phyloP scores from a whole-genome alignment of 2,888 invertebrate species.

The Callinectes sapidus region DNA sequence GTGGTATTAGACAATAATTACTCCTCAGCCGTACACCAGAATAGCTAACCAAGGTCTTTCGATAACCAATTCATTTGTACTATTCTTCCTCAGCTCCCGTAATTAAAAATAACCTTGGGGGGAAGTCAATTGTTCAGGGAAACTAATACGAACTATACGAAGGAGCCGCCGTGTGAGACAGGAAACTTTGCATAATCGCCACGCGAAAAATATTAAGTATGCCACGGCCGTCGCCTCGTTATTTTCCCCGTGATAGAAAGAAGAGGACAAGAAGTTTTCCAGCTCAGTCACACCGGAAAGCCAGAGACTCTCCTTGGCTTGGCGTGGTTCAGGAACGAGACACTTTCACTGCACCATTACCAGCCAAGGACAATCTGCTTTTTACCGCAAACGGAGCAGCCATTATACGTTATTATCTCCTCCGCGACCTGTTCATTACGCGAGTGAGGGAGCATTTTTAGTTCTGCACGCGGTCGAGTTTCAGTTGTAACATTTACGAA shows the following conservation, averaged over 20 bases:
- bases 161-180: not conserved
- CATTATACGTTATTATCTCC: not conserved
- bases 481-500: not conserved
- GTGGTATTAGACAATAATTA: too few species aligned
- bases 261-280: not conserved
- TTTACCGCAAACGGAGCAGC: not conserved
- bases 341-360: slow-evolving; percentile 21
- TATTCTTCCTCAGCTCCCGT: not conserved
- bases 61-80: not conserved
- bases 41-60: not conserved
- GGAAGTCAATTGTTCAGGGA: not conserved
- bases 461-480: not conserved
- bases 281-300: not conserved
- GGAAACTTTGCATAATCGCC: not conserved
- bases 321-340: not conserved
- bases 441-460: not conserved
- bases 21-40: not conserved
- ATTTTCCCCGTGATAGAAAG: not conserved
- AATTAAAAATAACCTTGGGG: not conserved
- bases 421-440: not conserved
- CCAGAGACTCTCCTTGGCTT: not conserved
- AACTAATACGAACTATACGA: not conserved
- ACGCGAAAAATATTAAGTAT: not conserved
- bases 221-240: not conserved
- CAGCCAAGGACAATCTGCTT: not conserved